Evolutionary conservation across 1,140 invertebrate species (phyloP).

Genomic region (Calephelis virginiensis): DNA sequence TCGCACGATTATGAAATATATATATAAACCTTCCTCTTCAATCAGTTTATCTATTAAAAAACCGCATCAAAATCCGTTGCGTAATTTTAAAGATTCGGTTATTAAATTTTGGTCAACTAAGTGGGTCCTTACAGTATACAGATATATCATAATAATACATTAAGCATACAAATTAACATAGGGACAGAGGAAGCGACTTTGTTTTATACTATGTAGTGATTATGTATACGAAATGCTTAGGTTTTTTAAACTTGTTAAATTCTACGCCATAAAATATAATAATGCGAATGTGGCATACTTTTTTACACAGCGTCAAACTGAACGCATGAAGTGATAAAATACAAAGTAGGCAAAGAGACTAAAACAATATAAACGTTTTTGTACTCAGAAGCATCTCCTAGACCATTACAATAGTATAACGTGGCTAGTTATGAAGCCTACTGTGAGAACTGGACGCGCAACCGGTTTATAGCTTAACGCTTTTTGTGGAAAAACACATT

Average conservation of each 20-base stretch:
- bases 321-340: constrained; percentile 62
- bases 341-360: constrained; percentile 53
- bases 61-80: no score
- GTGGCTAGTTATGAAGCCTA: constrained; percentile 67
- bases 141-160: no score
- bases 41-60: no score
- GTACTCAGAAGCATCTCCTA: constrained; percentile 56
- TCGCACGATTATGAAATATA: no score
- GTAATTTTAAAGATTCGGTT: no score
- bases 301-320: constrained; percentile 11
- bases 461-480: constrained; percentile 61
- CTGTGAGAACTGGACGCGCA: constrained; percentile 47
- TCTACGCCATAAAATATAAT: background rate
- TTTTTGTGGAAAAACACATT: constrained; percentile 57
- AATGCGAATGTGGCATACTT: background rate
- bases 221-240: background rate
- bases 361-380: constrained; percentile 69
- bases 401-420: constrained; percentile 74
- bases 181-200: no score
- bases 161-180: no score
- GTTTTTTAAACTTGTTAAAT: background rate
- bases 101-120: no score
- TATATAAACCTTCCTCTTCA: no score
- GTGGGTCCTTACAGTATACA: no score
- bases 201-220: no score